phyloP scores from a whole-genome alignment of 2,797 vertebrate genomes.

The Hypotaenidia okinawae region DNA sequence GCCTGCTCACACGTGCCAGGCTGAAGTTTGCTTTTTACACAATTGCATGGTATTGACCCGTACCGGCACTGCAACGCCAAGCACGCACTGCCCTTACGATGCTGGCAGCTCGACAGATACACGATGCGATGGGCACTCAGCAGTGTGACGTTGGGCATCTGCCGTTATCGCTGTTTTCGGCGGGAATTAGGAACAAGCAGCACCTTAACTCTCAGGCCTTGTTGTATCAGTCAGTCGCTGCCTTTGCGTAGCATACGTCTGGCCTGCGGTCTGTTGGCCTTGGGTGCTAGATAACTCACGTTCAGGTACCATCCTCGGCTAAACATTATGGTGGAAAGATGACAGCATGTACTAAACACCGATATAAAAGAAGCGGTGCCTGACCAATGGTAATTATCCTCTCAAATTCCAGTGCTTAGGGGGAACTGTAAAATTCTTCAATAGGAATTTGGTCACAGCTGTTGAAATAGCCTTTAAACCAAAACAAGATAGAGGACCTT shows the following conservation, averaged over 20 bases:
- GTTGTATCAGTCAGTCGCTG: too few species aligned
- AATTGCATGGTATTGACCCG: fast-evolving
- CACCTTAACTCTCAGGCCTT: background rate
- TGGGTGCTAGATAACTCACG: fast-evolving
- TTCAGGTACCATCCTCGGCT: background rate
- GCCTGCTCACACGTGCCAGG: fast-evolving
- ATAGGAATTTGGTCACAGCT: background rate
- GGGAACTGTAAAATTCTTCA: background rate
- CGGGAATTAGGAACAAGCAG: background rate
- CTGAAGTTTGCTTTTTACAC: background rate
- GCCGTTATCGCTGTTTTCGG: background rate
- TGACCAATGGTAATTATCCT: background rate
- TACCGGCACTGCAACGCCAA: fast-evolving
- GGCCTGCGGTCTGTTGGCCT: background rate
- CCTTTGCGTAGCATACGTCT: background rate
- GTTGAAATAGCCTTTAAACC: background rate
- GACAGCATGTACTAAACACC: background rate
- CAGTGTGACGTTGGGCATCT: fast-evolving
- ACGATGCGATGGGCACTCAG: fast-evolving
- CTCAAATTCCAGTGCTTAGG: background rate
- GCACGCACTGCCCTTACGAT: fast-evolving
- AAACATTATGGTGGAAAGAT: background rate
- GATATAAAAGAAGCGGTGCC: background rate
- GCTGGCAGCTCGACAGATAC: fast-evolving
- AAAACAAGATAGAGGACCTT: background rate